Percentiles rank a stretch among this genome's conserved stretches.
Conservation (phyloP, 2,888 invertebrate genomes). For the Drosophila antonietae region DNA sequence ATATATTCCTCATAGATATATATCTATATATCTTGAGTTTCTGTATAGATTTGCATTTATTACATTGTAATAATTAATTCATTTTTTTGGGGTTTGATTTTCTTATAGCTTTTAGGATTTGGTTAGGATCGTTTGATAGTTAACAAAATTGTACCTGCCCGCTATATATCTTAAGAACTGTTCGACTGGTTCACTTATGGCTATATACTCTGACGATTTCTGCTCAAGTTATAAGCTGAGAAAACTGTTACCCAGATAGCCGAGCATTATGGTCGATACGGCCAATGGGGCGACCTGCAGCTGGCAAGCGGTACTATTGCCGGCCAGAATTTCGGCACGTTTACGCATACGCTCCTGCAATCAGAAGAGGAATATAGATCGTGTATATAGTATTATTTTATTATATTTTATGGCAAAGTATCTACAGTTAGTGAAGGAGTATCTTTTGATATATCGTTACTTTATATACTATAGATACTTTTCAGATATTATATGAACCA, state of each 20-base stretch:
- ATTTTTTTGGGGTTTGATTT: slow-evolving; percentile 15
- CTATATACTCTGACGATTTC: slow-evolving; percentile 50
- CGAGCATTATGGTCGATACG: slow-evolving; percentile 80
- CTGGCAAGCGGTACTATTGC: slow-evolving; percentile 85
- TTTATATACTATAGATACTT: no score
- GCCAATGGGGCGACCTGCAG: slow-evolving; percentile 80
- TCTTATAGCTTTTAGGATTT: slow-evolving; percentile 16
- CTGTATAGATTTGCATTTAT: slow-evolving; percentile 35
- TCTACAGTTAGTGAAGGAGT: no score
- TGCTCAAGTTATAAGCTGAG: slow-evolving; percentile 83
- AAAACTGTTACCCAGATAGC: slow-evolving; percentile 78
- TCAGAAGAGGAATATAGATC: background rate
- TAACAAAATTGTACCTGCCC: slow-evolving; percentile 54
- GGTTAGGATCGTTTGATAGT: slow-evolving; percentile 18
- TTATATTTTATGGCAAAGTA: no score
- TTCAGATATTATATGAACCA: no score
- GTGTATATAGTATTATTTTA: background rate
- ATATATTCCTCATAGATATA: background rate
- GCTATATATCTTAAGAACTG: slow-evolving; percentile 39
- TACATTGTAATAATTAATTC: slow-evolving; percentile 69
- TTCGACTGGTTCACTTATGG: slow-evolving; percentile 24
- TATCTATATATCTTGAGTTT: background rate
- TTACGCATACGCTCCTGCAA: slow-evolving; percentile 86
- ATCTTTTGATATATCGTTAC: no score
- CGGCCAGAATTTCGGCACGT: slow-evolving; percentile 87